A percentile compares a stretch with the other conserved stretches of the same genome.
Evolutionary conservation across 2,888 invertebrate species (phyloP).

Genomic region (Artemia sinica): DNA sequence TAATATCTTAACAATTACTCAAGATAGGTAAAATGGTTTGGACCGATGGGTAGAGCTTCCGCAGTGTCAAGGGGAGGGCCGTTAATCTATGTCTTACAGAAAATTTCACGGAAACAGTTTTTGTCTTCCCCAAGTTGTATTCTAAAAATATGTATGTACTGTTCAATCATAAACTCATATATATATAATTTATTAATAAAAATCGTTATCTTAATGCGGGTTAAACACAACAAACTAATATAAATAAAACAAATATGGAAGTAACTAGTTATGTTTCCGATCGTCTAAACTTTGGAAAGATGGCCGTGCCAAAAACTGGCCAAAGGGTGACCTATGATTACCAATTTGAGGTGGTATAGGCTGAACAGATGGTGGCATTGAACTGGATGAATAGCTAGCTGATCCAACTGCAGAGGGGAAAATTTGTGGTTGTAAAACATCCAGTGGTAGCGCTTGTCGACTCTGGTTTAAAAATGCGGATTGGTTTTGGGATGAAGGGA

Average conservation of each 20-base stretch:
- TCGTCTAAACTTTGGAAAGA: not conserved
- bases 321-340: not conserved
- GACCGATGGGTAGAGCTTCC: no score
- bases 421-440: not conserved
- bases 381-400: not conserved
- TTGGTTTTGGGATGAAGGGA: not conserved
- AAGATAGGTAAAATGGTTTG: no score
- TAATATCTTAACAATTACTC: no score
- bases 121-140: no score
- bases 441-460: not conserved
- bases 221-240: no score
- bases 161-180: no score
- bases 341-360: slow-evolving; percentile 12
- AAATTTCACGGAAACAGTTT: no score
- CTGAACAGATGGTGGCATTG: slow-evolving; percentile 10
- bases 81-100: no score
- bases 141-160: no score
- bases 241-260: not conserved
- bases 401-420: not conserved
- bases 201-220: no score
- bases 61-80: no score
- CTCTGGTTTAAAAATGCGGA: not conserved
- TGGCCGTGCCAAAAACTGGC: not conserved
- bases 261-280: not conserved
- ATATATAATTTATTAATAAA: no score